Conservation (phyloP, 2,797 vertebrate genomes). For the Acridotheres tristis region DNA sequence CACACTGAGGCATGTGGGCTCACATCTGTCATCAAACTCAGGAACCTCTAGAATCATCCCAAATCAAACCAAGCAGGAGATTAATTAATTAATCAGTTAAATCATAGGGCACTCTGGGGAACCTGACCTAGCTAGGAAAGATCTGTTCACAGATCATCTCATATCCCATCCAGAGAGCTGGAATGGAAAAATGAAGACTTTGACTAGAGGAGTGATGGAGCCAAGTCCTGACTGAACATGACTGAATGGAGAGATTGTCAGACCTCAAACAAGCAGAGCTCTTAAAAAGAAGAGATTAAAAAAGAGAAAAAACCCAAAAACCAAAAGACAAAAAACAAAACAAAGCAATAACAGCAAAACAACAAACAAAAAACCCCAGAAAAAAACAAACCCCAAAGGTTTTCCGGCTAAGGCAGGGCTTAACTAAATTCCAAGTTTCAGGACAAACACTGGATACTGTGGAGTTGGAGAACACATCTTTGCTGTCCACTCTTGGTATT, state of each 20-base stretch:
- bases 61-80: not conserved
- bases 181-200: not conserved
- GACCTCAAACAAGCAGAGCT: not conserved
- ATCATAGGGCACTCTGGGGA: not conserved
- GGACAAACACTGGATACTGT: not conserved
- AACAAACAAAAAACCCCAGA: too few species aligned
- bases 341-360: too few species aligned
- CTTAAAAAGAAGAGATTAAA: not conserved
- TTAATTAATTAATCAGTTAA: not conserved
- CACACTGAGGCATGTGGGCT: not conserved
- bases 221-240: not conserved
- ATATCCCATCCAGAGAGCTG: not conserved
- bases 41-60: not conserved
- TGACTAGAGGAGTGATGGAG: not conserved
- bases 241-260: not conserved
- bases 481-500: not conserved
- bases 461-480: not conserved
- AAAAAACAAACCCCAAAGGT: not conserved
- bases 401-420: not conserved
- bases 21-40: not conserved
- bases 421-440: not conserved
- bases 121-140: not conserved
- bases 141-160: not conserved
- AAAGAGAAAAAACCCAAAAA: too few species aligned
- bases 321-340: too few species aligned